Evolutionary conservation across 2,888 invertebrate species (phyloP).

Genomic region (Thera britannica): DNA sequence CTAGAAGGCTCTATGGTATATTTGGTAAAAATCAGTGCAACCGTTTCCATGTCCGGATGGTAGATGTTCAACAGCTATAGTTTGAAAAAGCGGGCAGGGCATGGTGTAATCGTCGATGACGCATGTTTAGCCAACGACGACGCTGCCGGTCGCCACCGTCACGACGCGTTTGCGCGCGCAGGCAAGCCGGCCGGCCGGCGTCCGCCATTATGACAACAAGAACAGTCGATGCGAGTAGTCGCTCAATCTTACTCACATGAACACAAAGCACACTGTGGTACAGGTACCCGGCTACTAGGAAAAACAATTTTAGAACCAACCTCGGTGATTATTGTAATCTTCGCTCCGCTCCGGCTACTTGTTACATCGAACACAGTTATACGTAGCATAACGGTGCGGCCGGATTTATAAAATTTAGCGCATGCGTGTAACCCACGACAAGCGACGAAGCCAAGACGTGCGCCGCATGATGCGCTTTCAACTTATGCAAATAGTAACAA

Average conservation of each 20-base stretch:
- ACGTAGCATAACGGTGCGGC: slow-evolving; percentile 56
- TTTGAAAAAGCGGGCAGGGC: slow-evolving; percentile 11
- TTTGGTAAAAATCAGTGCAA: no score
- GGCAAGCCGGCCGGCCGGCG: slow-evolving; percentile 40
- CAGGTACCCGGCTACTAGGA: slow-evolving; percentile 35
- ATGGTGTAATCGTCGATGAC: slow-evolving; percentile 42
- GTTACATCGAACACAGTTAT: slow-evolving; percentile 52
- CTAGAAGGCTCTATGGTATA: no score
- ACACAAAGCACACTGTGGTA: slow-evolving; percentile 8
- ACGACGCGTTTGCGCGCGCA: slow-evolving; percentile 40
- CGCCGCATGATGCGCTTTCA: slow-evolving; percentile 42
- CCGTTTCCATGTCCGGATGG: neutral
- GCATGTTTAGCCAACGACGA: slow-evolving; percentile 40
- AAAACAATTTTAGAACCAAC: slow-evolving; percentile 39
- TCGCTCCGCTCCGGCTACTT: slow-evolving; percentile 49
- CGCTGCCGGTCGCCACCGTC: slow-evolving; percentile 20
- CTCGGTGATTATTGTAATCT: slow-evolving; percentile 56
- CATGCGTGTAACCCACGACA: slow-evolving; percentile 50
- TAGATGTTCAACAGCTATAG: no score
- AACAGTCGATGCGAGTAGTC: slow-evolving; percentile 27
- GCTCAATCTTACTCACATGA: neutral
- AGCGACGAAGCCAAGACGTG: slow-evolving; percentile 44
- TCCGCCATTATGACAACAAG: slow-evolving; percentile 36
- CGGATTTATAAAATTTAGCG: slow-evolving; percentile 58
- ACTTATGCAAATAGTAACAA: slow-evolving; percentile 29